These are phyloP conservation scores for Scaptomyza graminum DNA, from an alignment of 1,140 invertebrate genomes.

Conservation along the genomic window DNA sequence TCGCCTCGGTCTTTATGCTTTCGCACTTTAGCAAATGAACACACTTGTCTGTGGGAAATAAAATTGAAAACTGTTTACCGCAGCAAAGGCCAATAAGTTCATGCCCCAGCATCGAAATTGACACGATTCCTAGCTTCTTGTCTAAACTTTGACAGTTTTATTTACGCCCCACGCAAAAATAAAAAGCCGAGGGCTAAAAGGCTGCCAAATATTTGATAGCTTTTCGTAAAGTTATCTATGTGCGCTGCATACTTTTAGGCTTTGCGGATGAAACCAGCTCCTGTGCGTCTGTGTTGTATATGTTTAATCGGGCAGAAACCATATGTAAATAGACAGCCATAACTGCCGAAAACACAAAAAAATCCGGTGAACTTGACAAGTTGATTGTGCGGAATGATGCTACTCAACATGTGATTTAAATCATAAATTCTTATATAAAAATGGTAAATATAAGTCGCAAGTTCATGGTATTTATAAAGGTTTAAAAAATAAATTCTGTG, in stretches of 20 bases:
- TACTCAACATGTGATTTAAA: background rate
- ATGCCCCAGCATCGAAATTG: background rate
- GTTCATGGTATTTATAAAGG: too few relatives aligned
- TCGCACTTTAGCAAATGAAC: conserved; percentile 15
- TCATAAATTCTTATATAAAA: background rate
- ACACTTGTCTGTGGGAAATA: conserved; percentile 29
- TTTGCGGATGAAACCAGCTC: conserved; percentile 13
- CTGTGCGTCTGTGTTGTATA: conserved; percentile 50
- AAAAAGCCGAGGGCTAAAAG: conserved; percentile 8
- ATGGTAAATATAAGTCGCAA: too few relatives aligned
- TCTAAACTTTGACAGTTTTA: conserved; percentile 50
- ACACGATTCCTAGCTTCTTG: conserved; percentile 25
- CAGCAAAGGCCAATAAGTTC: conserved; percentile 28
- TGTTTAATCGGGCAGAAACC: conserved; percentile 67
- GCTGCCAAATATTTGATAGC: conserved; percentile 51
- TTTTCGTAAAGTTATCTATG: conserved; percentile 48
- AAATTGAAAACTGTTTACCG: conserved; percentile 24
- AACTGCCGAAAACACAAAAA: conserved; percentile 39
- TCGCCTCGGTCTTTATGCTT: background rate
- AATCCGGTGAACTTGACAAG: background rate
- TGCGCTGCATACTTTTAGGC: conserved; percentile 40
- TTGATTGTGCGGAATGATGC: background rate
- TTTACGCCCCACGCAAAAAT: conserved; percentile 28
- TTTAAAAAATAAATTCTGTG: too few relatives aligned
- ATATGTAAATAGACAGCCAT: conserved; percentile 59